These are phyloP conservation scores for Rhodophaea formosa DNA, from an alignment of 2,888 invertebrate genomes.

Conservation along the genomic window DNA sequence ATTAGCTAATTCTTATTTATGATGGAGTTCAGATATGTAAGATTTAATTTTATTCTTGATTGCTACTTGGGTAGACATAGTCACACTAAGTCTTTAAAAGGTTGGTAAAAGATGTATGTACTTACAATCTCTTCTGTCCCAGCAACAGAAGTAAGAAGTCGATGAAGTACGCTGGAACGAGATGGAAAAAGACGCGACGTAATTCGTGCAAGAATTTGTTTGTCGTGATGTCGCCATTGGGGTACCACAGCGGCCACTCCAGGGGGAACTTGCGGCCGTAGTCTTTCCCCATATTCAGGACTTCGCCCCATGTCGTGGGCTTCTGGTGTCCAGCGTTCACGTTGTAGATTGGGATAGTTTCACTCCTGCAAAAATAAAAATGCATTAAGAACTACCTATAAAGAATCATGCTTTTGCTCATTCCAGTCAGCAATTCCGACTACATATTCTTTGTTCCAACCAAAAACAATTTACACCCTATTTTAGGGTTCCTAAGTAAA, in stretches of 20 bases:
- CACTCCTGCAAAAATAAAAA: constrained; percentile 68
- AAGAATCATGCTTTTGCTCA: no score
- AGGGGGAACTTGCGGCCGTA: constrained; percentile 88
- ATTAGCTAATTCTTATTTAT: no score
- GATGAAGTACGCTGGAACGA: constrained; percentile 89
- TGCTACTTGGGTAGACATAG: no score
- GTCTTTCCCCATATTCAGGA: constrained; percentile 85
- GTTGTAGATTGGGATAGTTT: constrained; percentile 91
- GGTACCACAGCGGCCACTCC: constrained; percentile 92
- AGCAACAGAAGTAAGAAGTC: constrained; percentile 87
- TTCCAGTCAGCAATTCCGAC: no score
- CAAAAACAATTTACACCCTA: no score
- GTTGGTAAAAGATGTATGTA: no score
- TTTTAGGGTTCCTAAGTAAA: no score
- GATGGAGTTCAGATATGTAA: no score
- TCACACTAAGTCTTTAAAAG: no score
- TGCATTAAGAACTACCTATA: no score
- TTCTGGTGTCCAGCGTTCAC: constrained; percentile 91
- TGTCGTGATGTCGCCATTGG: constrained; percentile 88
- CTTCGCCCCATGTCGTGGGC: constrained; percentile 92
- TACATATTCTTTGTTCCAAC: no score
- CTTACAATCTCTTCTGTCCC: constrained; percentile 91
- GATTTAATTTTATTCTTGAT: no score
- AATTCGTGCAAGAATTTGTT: constrained; percentile 83
- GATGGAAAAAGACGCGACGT: constrained; percentile 86